A percentile compares a stretch with the other conserved stretches of the same genome.
These are phyloP conservation scores for Sinodicranocentrus sp. DNA, from an alignment of 2,888 invertebrate species.

Conservation along the genomic window DNA sequence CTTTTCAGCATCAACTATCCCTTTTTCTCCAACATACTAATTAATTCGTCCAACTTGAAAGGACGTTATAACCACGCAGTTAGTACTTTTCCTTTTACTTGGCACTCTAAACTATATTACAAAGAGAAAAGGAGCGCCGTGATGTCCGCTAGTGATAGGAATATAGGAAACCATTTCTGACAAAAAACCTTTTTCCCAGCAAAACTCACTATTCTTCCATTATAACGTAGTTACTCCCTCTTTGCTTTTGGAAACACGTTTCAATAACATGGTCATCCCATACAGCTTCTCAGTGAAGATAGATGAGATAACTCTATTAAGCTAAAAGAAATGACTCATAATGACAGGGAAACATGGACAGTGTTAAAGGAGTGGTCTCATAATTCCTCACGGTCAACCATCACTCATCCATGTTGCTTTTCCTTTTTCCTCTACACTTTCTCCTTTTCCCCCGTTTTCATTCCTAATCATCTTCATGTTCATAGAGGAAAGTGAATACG, in stretches of 20 bases:
- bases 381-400: slow-evolving; percentile 30
- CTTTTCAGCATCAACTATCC: slow-evolving; percentile 31
- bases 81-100: too few relatives aligned
- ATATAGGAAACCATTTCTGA: not conserved
- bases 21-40: slow-evolving; percentile 41
- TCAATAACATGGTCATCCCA: not conserved
- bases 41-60: slow-evolving; percentile 36
- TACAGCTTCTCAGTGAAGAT: not conserved
- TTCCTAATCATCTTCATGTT: not conserved
- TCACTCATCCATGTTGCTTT: slow-evolving; percentile 30
- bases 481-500: not conserved
- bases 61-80: too few relatives aligned
- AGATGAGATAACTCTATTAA: slow-evolving; percentile 9
- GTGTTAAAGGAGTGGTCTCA: slow-evolving; percentile 14
- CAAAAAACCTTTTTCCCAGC: too few relatives aligned
- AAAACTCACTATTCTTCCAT: not conserved
- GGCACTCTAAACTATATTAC: not conserved
- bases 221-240: too few relatives aligned
- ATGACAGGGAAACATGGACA: slow-evolving; percentile 30
- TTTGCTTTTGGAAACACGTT: too few relatives aligned
- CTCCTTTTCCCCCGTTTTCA: not conserved
- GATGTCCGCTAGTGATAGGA: slow-evolving; percentile 20
- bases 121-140: slow-evolving; percentile 4
- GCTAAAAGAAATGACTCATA: slow-evolving; percentile 28
- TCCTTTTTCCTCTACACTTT: not conserved